Evolutionary conservation across 1,140 invertebrate genomes (phyloP), one percentile per base, ranked within the genome.

Genomic region (Ostrea edulis): DNA sequence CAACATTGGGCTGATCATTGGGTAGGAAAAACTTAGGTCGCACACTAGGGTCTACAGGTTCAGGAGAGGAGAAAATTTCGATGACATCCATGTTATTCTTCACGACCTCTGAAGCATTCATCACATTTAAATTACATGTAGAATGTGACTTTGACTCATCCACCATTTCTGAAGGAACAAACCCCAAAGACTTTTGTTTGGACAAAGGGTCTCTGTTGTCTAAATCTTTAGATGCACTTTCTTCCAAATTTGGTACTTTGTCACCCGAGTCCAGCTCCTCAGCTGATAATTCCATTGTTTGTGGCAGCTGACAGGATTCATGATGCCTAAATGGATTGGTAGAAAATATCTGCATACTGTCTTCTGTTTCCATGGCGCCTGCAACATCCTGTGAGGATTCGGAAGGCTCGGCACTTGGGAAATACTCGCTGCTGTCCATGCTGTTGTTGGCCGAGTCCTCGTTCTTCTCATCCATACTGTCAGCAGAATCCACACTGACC

Each of bases 381-480:
- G 2, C 7, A 25, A 22, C 52, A 53, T 54, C 82, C 82, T 83
- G 44, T n/a, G 82, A 83, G 25, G 82, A 83, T 52, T 35, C 52
- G 3, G 51, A 52, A 11, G n/a, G 51, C 83, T 85, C 83, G 1
- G 53, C 55, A 58, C 83, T 85, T 0, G 83, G 83, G 55, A 85
- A 85, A 85, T 85, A 85, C 29, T 62, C 53, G 22, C 83, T 85
- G 35, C 83, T 85, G 54, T 62, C 53, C 25, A 53, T 1, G n/a
- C 83, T 85, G 53, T 85, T 54, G 4, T 83, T 54, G 20, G 83
- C 84, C 0, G 82, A 51, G 35, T 91, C 85, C 17, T 22, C 83
- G 8, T 55, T n/a, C 14, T 91, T 83, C 29, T 89, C 86, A 44
- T 88, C 82, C 52, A 86, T 44, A 44, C 55, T 82, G 54, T 87